These are phyloP conservation scores for Magallana ariakensis DNA, from an alignment of 1,140 invertebrate species.

Conservation along the genomic window DNA sequence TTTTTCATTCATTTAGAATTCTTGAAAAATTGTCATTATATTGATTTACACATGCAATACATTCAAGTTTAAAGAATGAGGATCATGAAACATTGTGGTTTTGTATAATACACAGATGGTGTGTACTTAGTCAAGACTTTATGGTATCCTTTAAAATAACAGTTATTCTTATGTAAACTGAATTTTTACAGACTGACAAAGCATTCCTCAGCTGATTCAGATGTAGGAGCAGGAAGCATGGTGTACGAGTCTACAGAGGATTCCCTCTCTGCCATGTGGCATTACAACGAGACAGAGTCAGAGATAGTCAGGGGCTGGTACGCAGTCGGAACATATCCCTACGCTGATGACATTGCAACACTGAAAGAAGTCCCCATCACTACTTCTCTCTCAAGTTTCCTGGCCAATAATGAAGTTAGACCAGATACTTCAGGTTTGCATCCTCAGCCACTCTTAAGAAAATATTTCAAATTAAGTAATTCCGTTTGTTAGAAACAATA, in stretches of 20 bases:
- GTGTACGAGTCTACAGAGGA: conserved; percentile 52
- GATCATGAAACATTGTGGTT: no score
- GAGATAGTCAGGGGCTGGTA: conserved; percentile 54
- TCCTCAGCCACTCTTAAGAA: background rate
- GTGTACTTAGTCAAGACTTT: no score
- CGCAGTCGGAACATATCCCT: conserved; percentile 65
- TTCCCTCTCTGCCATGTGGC: conserved; percentile 59
- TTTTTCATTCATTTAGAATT: no score
- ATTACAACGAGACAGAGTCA: conserved; percentile 59
- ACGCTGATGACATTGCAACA: conserved; percentile 48
- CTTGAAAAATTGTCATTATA: no score
- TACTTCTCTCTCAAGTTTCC: conserved; percentile 16
- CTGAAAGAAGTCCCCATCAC: conserved; percentile 38
- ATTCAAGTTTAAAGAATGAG: no score
- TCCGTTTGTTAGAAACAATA: no score
- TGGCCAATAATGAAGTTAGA: conserved; percentile 47
- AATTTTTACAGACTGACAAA: conserved; percentile 1
- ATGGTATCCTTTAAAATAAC: no score
- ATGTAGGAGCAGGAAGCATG: background rate
- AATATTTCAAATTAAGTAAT: background rate
- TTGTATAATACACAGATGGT: no score
- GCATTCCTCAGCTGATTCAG: background rate
- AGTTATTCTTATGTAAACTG: no score
- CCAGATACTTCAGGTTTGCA: conserved; percentile 55
- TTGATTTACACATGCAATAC: no score